phyloP scores from a whole-genome alignment of 2,888 invertebrate species.

The Hyposoter dolosus region DNA sequence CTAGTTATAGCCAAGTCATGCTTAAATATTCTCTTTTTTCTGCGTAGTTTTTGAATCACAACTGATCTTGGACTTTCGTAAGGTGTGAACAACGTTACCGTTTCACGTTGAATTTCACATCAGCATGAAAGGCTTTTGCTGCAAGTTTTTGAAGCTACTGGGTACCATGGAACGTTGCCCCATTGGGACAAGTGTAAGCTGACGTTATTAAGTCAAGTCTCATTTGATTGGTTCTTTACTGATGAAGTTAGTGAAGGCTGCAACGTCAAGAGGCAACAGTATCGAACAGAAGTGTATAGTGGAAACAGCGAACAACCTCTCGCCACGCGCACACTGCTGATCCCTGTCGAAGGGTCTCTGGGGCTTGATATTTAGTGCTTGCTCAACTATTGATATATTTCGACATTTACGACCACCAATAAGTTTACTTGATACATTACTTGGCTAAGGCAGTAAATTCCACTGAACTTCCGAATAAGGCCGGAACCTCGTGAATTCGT shows the following conservation, averaged over 20 bases:
- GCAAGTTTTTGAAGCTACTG: background rate
- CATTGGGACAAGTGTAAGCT: background rate
- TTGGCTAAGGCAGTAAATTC: slow-evolving; percentile 79
- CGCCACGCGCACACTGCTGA: slow-evolving; percentile 32
- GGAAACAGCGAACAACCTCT: slow-evolving; percentile 26
- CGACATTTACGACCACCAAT: slow-evolving; percentile 81
- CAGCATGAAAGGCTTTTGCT: background rate
- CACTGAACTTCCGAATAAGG: slow-evolving; percentile 73
- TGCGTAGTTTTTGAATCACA: background rate
- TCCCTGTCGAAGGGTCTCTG: slow-evolving; percentile 55
- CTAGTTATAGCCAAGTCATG: background rate
- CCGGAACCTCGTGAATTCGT: slow-evolving; percentile 37
- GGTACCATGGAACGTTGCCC: background rate
- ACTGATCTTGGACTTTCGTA: background rate
- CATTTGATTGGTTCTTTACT: slow-evolving; percentile 35
- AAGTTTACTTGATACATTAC: slow-evolving; percentile 80
- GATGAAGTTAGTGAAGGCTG: slow-evolving; percentile 19
- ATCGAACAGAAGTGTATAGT: slow-evolving; percentile 34
- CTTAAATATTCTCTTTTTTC: background rate
- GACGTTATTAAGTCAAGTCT: background rate
- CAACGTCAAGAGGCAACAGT: slow-evolving; percentile 28
- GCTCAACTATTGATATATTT: slow-evolving; percentile 81
- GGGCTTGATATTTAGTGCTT: slow-evolving; percentile 75
- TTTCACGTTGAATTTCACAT: background rate
- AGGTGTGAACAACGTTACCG: background rate